phyloP scores from a whole-genome alignment of 2,113 vertebrate species.

The Mustelus asterias region DNA sequence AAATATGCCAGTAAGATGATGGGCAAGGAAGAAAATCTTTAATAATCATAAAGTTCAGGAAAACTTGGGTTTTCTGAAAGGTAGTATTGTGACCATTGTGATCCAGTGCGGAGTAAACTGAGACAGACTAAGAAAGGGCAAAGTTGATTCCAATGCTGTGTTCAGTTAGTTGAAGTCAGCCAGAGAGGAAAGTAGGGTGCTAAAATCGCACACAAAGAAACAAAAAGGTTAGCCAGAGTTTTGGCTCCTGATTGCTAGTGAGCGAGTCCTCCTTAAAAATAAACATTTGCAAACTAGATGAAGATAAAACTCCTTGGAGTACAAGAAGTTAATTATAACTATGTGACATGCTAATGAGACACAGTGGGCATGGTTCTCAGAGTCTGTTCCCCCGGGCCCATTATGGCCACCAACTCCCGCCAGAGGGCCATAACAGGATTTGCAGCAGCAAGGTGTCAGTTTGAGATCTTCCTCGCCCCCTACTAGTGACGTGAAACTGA shows the following conservation, averaged over 20 bases:
- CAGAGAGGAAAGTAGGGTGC: background rate
- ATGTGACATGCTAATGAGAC: too few species aligned
- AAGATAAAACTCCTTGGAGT: background rate
- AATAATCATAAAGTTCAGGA: background rate
- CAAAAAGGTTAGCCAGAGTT: background rate
- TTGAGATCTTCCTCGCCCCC: too few species aligned
- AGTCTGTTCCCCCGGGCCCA: too few species aligned
- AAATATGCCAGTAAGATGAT: background rate
- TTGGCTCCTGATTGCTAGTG: background rate
- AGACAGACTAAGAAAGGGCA: background rate
- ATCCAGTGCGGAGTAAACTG: background rate
- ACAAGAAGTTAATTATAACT: too few species aligned
- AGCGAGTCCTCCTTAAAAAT: background rate
- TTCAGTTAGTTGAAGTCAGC: background rate
- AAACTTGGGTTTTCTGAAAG: background rate
- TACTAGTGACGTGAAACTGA: too few species aligned
- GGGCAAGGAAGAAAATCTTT: background rate
- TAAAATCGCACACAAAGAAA: background rate
- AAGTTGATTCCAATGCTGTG: background rate
- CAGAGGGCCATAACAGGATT: too few species aligned
- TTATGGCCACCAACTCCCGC: too few species aligned
- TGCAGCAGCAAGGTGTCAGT: too few species aligned
- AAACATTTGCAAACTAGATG: background rate
- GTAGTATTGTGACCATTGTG: background rate
- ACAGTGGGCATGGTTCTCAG: too few species aligned